Conservation (phyloP, 1,140 invertebrate species). For the Lepidurus arcticus region DNA sequence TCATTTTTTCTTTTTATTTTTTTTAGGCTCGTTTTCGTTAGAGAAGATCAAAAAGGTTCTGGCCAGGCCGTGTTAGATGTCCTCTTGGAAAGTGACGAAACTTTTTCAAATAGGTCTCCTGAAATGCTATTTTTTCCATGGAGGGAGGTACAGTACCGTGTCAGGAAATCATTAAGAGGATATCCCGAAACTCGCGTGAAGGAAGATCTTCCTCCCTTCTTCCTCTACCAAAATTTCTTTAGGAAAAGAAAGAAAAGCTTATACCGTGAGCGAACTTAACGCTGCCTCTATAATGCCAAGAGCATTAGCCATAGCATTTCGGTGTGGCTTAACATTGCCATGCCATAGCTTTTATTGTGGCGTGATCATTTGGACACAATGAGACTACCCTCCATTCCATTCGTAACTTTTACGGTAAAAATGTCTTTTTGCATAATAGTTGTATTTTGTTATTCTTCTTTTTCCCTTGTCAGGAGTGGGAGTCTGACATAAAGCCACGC, state of each 20-base stretch:
- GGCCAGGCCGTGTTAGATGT: background rate
- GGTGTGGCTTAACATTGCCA: too few species aligned
- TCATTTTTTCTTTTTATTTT: background rate
- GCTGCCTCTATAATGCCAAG: background rate
- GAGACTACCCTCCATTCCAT: too few species aligned
- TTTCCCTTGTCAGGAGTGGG: background rate
- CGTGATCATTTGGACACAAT: too few species aligned
- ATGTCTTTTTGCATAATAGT: background rate
- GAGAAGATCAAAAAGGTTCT: constrained; percentile 8
- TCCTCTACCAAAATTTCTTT: too few species aligned
- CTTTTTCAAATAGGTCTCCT: background rate
- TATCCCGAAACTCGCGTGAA: background rate
- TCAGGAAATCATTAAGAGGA: constrained; percentile 5
- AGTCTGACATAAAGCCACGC: background rate
- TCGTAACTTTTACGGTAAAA: background rate
- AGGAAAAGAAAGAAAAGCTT: background rate
- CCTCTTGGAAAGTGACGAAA: background rate
- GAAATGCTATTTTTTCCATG: background rate
- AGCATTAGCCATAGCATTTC: background rate
- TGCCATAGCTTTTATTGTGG: too few species aligned
- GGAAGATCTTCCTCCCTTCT: background rate
- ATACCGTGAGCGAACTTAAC: background rate
- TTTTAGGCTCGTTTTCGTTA: background rate
- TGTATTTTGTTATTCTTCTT: too few species aligned
- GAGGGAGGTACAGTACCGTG: background rate